Percentiles rank a stretch among this genome's conserved stretches.
Evolutionary conservation across 2,113 vertebrate species (phyloP).

Genomic region (Blennius ocellaris): DNA sequence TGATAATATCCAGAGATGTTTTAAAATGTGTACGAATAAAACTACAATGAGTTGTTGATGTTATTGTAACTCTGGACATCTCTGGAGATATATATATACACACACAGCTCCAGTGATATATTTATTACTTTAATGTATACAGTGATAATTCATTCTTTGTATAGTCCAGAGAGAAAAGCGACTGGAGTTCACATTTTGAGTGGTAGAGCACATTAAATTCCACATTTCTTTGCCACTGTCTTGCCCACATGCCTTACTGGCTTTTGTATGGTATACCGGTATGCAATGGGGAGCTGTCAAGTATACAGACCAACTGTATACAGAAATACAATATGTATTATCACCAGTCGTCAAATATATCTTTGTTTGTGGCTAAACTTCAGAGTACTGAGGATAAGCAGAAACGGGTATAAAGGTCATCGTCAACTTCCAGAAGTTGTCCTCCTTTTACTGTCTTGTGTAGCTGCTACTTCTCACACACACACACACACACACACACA

Average conservation of each 20-base stretch:
- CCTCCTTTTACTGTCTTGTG: not conserved
- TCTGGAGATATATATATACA: no score
- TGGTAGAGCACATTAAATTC: not conserved
- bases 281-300: slow-evolving; percentile 16
- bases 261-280: not conserved
- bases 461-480: not conserved
- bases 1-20: no score
- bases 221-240: not conserved
- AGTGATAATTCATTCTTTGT: no score
- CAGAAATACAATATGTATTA: slow-evolving; percentile 15
- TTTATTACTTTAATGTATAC: no score
- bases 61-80: no score
- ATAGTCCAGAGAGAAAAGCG: no score
- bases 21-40: no score
- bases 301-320: not conserved
- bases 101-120: no score
- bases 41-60: no score
- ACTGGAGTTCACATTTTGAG: no score
- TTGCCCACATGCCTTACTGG: not conserved
- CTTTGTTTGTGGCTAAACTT: not conserved
- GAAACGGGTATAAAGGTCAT: not conserved
- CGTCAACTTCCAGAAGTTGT: not conserved
- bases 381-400: not conserved
- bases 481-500: no score
- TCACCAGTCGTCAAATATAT: not conserved